phyloP scores from a whole-genome alignment of 2,797 vertebrate genomes.

The Cephalopachus bancanus region DNA sequence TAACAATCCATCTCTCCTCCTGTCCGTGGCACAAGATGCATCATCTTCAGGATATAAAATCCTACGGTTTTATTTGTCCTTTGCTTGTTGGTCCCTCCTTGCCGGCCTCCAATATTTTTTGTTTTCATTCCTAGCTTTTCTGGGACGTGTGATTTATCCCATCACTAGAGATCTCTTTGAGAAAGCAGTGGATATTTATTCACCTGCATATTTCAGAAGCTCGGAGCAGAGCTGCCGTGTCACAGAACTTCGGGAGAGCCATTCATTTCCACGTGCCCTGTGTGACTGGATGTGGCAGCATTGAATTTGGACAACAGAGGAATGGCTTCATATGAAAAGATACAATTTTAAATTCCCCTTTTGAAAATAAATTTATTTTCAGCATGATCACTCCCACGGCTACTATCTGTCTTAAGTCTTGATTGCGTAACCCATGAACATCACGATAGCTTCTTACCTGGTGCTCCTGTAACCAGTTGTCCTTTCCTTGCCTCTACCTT shows the following conservation, averaged over 20 bases:
- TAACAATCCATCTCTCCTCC: neutral
- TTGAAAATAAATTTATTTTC: neutral
- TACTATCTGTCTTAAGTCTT: neutral
- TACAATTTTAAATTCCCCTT: neutral
- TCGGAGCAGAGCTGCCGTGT: no score
- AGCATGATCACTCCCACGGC: neutral
- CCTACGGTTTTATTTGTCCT: neutral
- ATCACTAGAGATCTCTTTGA: neutral
- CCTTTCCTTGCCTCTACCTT: neutral
- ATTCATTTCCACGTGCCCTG: neutral
- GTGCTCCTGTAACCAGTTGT: neutral
- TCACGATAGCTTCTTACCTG: neutral
- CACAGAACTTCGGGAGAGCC: neutral
- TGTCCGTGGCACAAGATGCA: neutral
- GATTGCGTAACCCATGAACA: neutral
- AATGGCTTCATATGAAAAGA: neutral
- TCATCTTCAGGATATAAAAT: neutral
- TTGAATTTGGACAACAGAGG: neutral
- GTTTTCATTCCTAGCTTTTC: conserved; percentile 23
- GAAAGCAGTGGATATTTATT: conserved; percentile 4
- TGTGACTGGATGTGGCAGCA: neutral
- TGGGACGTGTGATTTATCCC: neutral
- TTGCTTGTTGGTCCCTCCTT: neutral
- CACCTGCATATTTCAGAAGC: neutral
- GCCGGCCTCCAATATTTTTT: conserved; percentile 20